phyloP scores from a whole-genome alignment of 2,113 vertebrate species.

The Antigone vipio region DNA sequence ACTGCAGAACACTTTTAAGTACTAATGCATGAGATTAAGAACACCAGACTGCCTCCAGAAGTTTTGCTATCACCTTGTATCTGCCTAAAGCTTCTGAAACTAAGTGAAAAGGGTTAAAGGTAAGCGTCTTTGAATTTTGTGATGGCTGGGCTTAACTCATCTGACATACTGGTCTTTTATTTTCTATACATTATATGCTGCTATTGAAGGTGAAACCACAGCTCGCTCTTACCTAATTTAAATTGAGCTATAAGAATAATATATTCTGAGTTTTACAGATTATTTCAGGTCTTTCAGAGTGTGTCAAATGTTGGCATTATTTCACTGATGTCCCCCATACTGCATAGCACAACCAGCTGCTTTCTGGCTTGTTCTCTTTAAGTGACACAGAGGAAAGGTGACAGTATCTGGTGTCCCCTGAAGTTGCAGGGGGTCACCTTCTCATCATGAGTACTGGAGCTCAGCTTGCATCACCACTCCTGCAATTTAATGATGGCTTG shows the following conservation, averaged over 20 bases:
- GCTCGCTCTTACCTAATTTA: neutral
- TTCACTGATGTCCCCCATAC: neutral
- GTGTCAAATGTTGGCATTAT: neutral
- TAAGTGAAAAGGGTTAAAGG: neutral
- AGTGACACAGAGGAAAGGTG: neutral
- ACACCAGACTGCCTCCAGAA: neutral
- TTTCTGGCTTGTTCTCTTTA: neutral
- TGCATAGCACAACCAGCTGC: neutral
- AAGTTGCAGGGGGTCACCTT: neutral
- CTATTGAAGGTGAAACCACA: conserved; percentile 42
- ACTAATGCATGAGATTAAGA: neutral
- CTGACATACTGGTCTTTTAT: neutral
- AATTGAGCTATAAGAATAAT: neutral
- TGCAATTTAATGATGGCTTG: neutral
- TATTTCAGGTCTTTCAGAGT: neutral
- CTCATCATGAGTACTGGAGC: neutral
- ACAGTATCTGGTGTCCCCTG: neutral
- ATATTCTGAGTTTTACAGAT: neutral
- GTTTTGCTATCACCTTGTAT: neutral
- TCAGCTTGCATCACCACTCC: neutral
- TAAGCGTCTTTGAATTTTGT: neutral
- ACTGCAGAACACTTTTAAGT: neutral
- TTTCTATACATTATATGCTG: conserved; percentile 8
- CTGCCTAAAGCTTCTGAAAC: conserved; percentile 6
- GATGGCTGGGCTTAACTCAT: neutral